phyloP scores from a whole-genome alignment of 2,113 vertebrate species.

The Salvelinus alpinus region DNA sequence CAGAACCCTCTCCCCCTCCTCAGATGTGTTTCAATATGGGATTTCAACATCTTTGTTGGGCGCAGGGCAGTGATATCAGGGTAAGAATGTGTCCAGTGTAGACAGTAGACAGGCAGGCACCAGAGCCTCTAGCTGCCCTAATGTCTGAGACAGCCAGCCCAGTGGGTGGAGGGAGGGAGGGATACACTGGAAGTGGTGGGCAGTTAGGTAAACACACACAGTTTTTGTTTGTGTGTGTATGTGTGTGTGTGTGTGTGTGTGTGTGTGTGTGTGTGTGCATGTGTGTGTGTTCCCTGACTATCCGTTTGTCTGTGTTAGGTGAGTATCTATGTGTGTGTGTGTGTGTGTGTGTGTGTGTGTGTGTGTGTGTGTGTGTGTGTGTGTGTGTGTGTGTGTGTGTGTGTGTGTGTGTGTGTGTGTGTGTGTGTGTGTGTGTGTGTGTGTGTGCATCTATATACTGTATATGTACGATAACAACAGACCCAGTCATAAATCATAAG shows the following conservation, averaged over 20 bases:
- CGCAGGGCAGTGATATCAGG: constrained; percentile 52
- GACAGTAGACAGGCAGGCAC: constrained; percentile 68
- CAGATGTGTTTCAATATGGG: constrained; percentile 47
- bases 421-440: constrained; percentile 10
- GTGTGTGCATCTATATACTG: neutral
- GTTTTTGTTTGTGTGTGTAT: neutral
- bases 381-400: constrained; percentile 4
- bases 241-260: constrained; percentile 11
- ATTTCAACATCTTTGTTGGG: constrained; percentile 69
- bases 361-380: constrained; percentile 7
- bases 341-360: constrained; percentile 5
- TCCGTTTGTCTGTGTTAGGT: too few relatives aligned
- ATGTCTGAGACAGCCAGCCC: constrained; percentile 50
- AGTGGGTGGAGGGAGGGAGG: constrained; percentile 21
- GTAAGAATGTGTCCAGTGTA: constrained; percentile 66
- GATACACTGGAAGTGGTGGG: constrained; percentile 55
- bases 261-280: constrained; percentile 4
- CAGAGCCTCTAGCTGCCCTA: constrained; percentile 45
- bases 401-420: constrained; percentile 3
- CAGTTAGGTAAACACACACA: constrained; percentile 63
- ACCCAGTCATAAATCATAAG: constrained; percentile 1
- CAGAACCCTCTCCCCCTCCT: constrained; percentile 4
- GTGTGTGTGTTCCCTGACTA: constrained; percentile 8
- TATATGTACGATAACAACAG: neutral
- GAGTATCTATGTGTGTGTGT: neutral